Base-by-base conservation (phyloP, 2,113 vertebrate species). In the Plecotus auritus region DNA sequence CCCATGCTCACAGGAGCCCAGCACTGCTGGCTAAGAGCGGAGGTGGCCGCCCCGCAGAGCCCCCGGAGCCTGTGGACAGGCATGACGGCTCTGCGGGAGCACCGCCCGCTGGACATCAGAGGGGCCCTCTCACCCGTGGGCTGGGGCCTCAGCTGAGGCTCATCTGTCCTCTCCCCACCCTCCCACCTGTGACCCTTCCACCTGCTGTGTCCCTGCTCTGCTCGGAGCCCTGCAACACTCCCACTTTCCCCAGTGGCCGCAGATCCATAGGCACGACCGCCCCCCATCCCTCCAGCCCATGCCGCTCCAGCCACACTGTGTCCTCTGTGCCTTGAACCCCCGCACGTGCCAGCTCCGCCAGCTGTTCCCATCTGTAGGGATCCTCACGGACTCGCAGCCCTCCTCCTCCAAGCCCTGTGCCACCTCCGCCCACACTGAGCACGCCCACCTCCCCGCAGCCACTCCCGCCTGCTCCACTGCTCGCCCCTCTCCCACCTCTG, bases 61-160 rank as follows among this genome's bases (percentile, higher is more conserved):
- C 20, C 18, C 17, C 7, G 18, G 23, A 56, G 11, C 32, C 32
- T 51, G 20, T 11, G 7, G 30, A 30, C 3, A 17, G 7, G 42
- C 13, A 30, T 0, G 0, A 14, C 1, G 1, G 47, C 59, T 47
- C 18, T 22, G 10, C 66, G 13, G 23, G 5, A 37, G 56, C 4
- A 32, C 3, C 23, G 6, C 4, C 14, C 6, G 13, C 14, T 7
- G 20, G 30, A 12, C 42, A 26, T 22, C n/a, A 4, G 0, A 23
- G 4, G 12, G 8, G 9, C 61, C 23, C 9, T 16, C 40, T 54
- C 90, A 45, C 3, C 47, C 37, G 37, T 61, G 12, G n/a, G 9
- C 69, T 32, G n/a, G 18, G 0, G 2, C 8, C 9, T 35, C 14
- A 5, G 23, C 30, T 11, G 9, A 47, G 45, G 45, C 45, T 47